Percentiles rank a stretch among this genome's conserved stretches.
phyloP scores from a whole-genome alignment of 2,888 invertebrate species.

The Myopa tessellatipennis region DNA sequence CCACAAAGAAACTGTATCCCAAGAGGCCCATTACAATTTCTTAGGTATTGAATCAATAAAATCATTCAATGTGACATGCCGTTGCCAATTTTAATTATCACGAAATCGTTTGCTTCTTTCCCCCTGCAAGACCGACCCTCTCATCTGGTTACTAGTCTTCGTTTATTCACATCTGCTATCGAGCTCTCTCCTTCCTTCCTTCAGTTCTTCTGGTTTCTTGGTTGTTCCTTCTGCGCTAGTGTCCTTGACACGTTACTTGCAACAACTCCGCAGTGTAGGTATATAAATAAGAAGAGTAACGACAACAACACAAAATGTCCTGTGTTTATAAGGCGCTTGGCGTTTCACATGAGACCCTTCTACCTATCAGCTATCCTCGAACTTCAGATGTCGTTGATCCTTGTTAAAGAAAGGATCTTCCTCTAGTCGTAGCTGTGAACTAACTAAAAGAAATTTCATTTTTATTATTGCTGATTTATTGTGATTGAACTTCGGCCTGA shows the following conservation, averaged over 20 bases:
- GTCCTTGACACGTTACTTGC: background rate
- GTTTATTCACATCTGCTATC: background rate
- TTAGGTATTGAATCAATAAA: no score
- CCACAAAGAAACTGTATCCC: no score
- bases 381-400: slow-evolving; percentile 44
- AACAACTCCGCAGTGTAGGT: background rate
- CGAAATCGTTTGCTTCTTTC: no score
- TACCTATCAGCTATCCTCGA: background rate
- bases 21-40: no score
- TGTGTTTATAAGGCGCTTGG: no score
- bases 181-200: background rate
- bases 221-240: background rate
- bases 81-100: no score
- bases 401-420: slow-evolving; percentile 47
- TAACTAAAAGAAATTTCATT: slow-evolving; percentile 15
- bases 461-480: slow-evolving; percentile 14
- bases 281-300: background rate
- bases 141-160: no score
- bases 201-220: background rate
- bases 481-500: slow-evolving; percentile 39
- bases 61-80: no score
- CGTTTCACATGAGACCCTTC: background rate
- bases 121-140: no score
- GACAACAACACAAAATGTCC: background rate
- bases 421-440: slow-evolving; percentile 24